Base-by-base conservation (phyloP, 2,888 invertebrate species). In the Ennomos fuscantarius region DNA sequence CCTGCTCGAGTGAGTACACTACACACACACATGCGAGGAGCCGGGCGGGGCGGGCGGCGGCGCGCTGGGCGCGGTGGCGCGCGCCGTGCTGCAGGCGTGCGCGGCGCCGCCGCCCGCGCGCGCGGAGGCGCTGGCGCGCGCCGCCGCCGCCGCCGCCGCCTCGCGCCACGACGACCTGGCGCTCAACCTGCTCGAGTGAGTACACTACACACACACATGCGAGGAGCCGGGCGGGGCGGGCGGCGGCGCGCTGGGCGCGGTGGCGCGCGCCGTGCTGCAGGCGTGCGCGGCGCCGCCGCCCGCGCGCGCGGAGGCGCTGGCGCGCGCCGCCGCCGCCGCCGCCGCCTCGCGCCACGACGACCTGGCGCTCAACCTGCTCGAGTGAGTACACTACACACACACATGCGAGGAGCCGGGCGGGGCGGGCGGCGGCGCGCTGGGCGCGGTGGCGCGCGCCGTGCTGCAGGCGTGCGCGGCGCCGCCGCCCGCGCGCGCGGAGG, bases 11-110 rank as follows among this genome's bases (percentile, higher is more conserved):
- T 89, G 36, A 84, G 87, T 80, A 37, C 24, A n/a, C 11, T 1
- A 12, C n/a, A 35, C n/a, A n/a, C n/a, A n/a, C n/a, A n/a, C n/a
- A n/a, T n/a, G n/a, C n/a, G 95, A 95, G 71, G 96, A 95, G 82
- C 96, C 96, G 0, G 93, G 94, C 9, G 93, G 77, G 9, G 74
- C 60, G 53, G 85, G 68, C 40, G 62, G 76, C 61, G 67, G 78
- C 62, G 94, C 96, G 96, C 80, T 93, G 96, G 56, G 95, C 95
- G 79, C 97, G 96, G 91, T 97, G 96, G 85, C 94, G 95, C 63
- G 96, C 79, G 94, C 95, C 50, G 94, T 96, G 48, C 68, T 77
- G 66, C 76, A 73, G 60, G 68, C 67, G 72, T 76, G 78, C 74
- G 81, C 79, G 39, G 79, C 53, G 95, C 39, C 96, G 41, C 96